Base-by-base conservation (phyloP, 2,888 invertebrate genomes). In the Zaprionus bogoriensis region DNA sequence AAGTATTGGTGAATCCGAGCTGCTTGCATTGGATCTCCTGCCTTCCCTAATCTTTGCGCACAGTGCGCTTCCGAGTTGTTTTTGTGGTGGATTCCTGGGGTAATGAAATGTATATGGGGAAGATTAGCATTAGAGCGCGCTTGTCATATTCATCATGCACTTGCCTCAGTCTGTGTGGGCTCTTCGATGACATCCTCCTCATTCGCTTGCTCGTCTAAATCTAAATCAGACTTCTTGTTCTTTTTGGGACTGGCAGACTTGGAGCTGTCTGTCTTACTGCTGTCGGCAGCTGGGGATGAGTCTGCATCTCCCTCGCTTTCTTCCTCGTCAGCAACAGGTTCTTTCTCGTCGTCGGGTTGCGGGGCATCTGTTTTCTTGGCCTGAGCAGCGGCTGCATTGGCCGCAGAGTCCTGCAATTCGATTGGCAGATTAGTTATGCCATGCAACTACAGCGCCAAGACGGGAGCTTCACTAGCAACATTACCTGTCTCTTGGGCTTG, bases 321-420 rank as follows among this genome's bases (percentile, higher is more conserved):
- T 50, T 75, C 74, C 10, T 66, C 67, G 20, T 80, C 69, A 19
- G 68, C 68, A 32, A 59, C 51, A 7, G 55, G 55, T 25, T 67
- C 67, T 6, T 52, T 41, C n/a, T 77, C 78, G 60, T 89, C 89
- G 85, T 95, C 95, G 67, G 94, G 93, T 42, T 92, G 92, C 23
- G 92, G 88, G 44, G 93, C 94, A 89, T 96, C 96, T 52, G 95
- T 95, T 92, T 96, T 96, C 91, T 96, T 96, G 17, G 92, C 90
- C 45, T 92, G 91, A 23, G 92, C 91, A 42, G 87, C 88, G 45
- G 89, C 78, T 64, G 92, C 92, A 23, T 92, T 91, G 39, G 87
- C 87, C 46, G 89, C 77, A 59, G 92, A 91, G 65, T 92, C 92
- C 85, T 92, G 90, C 12, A 42, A 30, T 22, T 38, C 3, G 0